Conservation (phyloP, 2,113 vertebrate species). For the Emberiza fucata region DNA sequence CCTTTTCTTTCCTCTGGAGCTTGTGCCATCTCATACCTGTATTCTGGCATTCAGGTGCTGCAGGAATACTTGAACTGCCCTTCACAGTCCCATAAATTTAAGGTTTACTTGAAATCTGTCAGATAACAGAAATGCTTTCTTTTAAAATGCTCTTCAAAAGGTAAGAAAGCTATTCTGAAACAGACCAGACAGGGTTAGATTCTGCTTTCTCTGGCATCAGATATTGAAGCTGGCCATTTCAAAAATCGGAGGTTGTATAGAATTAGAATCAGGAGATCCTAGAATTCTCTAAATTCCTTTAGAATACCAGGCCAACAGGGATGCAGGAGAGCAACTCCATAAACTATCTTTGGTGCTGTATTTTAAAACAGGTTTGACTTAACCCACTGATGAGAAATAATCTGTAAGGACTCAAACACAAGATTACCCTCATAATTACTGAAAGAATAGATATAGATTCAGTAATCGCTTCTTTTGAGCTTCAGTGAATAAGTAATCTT, state of each 20-base stretch:
- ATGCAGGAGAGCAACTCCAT: background rate
- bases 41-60: background rate
- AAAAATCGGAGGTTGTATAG: background rate
- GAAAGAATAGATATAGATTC: constrained; percentile 2
- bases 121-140: background rate
- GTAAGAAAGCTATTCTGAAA: background rate
- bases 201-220: background rate
- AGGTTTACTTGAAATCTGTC: background rate
- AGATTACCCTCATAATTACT: constrained; percentile 31
- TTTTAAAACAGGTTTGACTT: background rate
- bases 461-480: constrained; percentile 43
- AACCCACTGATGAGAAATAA: background rate
- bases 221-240: background rate
- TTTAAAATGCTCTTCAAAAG: background rate
- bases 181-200: background rate
- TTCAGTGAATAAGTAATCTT: constrained; percentile 48
- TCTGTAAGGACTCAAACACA: background rate
- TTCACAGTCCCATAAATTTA: background rate
- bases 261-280: background rate
- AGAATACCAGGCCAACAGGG: background rate
- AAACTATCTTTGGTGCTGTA: background rate
- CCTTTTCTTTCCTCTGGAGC: background rate
- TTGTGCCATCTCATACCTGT: background rate
- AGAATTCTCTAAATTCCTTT: background rate
- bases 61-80: background rate